phyloP scores from a whole-genome alignment of 2,888 invertebrate species.

The Conops quadrifasciatus region DNA sequence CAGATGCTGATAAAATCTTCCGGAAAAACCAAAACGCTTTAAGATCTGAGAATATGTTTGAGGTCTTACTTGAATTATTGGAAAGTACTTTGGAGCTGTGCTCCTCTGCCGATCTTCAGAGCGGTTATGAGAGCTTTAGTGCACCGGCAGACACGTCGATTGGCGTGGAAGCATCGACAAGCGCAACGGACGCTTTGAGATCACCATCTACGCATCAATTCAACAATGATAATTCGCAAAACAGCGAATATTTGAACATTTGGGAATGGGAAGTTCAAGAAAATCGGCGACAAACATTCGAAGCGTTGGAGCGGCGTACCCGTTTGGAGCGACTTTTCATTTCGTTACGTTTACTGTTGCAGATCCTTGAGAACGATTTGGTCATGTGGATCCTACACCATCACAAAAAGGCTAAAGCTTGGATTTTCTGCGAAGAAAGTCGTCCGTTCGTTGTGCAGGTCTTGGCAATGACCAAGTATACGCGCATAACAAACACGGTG shows the following conservation, averaged over 20 bases:
- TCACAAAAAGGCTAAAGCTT: slow-evolving; percentile 51
- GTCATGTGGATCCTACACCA: slow-evolving; percentile 69
- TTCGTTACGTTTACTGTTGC: slow-evolving; percentile 67
- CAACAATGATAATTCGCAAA: background rate
- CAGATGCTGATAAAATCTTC: slow-evolving; percentile 45
- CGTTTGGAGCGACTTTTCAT: slow-evolving; percentile 68
- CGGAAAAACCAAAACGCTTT: slow-evolving; percentile 42
- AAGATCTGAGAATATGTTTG: slow-evolving; percentile 46
- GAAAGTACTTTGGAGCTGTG: slow-evolving; percentile 49
- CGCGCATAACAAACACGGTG: slow-evolving; percentile 50
- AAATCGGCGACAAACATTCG: slow-evolving; percentile 47
- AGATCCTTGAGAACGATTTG: slow-evolving; percentile 69
- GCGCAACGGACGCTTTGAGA: slow-evolving; percentile 15
- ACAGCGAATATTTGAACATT: slow-evolving; percentile 48
- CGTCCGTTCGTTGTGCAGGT: slow-evolving; percentile 55
- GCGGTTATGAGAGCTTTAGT: background rate
- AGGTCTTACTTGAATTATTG: slow-evolving; percentile 50
- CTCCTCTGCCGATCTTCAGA: slow-evolving; percentile 43
- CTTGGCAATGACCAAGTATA: slow-evolving; percentile 51
- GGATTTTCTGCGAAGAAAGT: slow-evolving; percentile 52
- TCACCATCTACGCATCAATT: slow-evolving; percentile 1
- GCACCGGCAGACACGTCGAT: slow-evolving; percentile 13
- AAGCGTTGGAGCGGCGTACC: slow-evolving; percentile 52
- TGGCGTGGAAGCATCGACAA: slow-evolving; percentile 23
- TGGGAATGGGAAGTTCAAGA: slow-evolving; percentile 57